Percentiles rank a stretch among this genome's conserved stretches.
Evolutionary conservation across 2,888 invertebrate genomes (phyloP).

Genomic region (Cynaeus angustus): DNA sequence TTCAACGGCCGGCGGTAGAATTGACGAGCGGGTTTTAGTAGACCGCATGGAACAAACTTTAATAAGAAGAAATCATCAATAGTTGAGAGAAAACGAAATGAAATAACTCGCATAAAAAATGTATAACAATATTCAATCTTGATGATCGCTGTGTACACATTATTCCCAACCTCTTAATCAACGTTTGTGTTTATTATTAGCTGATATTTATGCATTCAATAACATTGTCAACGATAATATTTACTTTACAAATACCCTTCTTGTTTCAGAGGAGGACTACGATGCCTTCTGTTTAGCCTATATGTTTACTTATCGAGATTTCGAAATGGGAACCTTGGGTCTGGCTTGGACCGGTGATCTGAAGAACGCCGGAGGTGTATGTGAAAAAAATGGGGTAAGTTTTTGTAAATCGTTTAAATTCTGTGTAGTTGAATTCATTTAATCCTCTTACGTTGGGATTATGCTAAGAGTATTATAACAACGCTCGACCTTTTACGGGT

Average conservation of each 20-base stretch:
- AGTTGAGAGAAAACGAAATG: no score
- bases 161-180: not conserved
- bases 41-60: no score
- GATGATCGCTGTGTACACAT: not conserved
- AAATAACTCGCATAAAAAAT: no score
- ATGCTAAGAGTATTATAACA: slow-evolving; percentile 44
- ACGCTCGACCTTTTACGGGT: slow-evolving; percentile 43
- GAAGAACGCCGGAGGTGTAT: slow-evolving; percentile 97
- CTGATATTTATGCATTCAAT: slow-evolving; percentile 24
- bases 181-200: slow-evolving; percentile 4
- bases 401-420: slow-evolving; percentile 30
- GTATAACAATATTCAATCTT: no score
- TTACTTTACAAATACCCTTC: slow-evolving; percentile 28
- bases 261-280: slow-evolving; percentile 92
- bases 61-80: no score
- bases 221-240: slow-evolving; percentile 10
- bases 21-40: no score
- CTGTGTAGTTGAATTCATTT: slow-evolving; percentile 40
- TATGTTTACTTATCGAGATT: slow-evolving; percentile 98
- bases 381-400: slow-evolving; percentile 95
- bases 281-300: slow-evolving; percentile 99
- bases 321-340: slow-evolving; percentile 96
- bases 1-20: no score
- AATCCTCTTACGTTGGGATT: slow-evolving; percentile 47
- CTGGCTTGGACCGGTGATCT: slow-evolving; percentile 98